A percentile compares a stretch with the other conserved stretches of the same genome.
Evolutionary conservation across 1,140 invertebrate species (phyloP).

Genomic region (Triops cancriformis): DNA sequence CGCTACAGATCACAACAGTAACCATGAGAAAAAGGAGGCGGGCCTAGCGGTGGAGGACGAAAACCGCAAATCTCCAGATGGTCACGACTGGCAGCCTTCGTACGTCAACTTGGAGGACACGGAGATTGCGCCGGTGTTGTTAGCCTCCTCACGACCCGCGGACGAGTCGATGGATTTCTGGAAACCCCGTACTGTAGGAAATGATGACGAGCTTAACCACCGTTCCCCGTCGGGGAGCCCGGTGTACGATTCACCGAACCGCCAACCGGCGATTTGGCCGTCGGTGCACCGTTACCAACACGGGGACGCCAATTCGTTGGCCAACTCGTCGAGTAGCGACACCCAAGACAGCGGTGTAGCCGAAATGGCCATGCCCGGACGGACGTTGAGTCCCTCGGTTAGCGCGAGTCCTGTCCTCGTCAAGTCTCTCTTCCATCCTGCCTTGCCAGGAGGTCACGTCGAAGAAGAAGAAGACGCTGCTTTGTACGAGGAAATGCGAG

Average conservation of each 20-base stretch:
- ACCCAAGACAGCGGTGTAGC: conserved; percentile 24
- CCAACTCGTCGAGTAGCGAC: conserved; percentile 18
- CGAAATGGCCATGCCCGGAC: conserved; percentile 20
- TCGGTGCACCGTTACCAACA: conserved; percentile 10
- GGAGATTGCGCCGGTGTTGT: conserved; percentile 26
- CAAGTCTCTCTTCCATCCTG: neutral
- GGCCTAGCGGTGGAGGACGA: neutral
- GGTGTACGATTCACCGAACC: conserved; percentile 25
- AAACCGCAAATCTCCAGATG: conserved; percentile 25
- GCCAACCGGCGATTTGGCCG: conserved; percentile 17
- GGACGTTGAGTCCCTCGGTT: conserved; percentile 16
- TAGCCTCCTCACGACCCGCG: conserved; percentile 23
- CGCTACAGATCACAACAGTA: neutral
- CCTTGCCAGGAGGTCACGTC: neutral
- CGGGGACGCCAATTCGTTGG: neutral
- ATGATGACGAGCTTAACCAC: conserved; percentile 2
- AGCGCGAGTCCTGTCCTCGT: conserved; percentile 23
- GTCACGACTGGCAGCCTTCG: conserved; percentile 28
- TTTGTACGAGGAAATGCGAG: neutral
- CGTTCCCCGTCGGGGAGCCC: neutral
- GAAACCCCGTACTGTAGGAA: conserved; percentile 23
- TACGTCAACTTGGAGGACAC: conserved; percentile 28
- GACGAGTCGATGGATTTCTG: conserved; percentile 28
- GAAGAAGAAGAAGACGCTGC: neutral
- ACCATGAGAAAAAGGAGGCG: conserved; percentile 17